Conservation (phyloP, 2,113 vertebrate species). For the Azemiops feae region DNA sequence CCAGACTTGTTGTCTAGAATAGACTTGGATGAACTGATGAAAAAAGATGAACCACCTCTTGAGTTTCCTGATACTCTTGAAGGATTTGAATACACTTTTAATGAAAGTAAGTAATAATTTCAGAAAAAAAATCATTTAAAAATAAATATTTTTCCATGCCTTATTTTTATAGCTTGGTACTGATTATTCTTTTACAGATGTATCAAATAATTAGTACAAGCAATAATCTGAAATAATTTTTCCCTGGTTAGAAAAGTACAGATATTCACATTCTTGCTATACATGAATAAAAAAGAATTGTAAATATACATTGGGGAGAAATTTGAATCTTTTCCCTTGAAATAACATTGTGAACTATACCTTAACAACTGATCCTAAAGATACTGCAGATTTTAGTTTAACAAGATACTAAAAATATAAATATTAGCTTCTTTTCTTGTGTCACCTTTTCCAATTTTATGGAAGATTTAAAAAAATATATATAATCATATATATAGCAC, state of each 20-base stretch:
- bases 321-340: background rate
- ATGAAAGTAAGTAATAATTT: constrained; percentile 85
- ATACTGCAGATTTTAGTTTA: background rate
- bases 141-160: background rate
- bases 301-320: background rate
- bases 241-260: background rate
- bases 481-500: constrained; percentile 63
- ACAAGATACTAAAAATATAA: constrained; percentile 16
- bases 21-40: constrained; percentile 97
- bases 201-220: background rate
- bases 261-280: background rate
- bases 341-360: background rate
- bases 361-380: background rate
- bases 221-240: background rate
- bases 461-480: constrained; percentile 55
- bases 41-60: constrained; percentile 97
- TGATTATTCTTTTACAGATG: background rate
- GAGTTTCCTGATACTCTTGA: constrained; percentile 94
- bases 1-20: constrained; percentile 95
- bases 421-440: constrained; percentile 54
- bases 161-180: background rate
- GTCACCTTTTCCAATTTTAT: constrained; percentile 51
- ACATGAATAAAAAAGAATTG: background rate
- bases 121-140: constrained; percentile 31
- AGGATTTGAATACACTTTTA: constrained; percentile 95